Evolutionary conservation across 2,113 vertebrate species (phyloP).

Genomic region (Lontra canadensis): DNA sequence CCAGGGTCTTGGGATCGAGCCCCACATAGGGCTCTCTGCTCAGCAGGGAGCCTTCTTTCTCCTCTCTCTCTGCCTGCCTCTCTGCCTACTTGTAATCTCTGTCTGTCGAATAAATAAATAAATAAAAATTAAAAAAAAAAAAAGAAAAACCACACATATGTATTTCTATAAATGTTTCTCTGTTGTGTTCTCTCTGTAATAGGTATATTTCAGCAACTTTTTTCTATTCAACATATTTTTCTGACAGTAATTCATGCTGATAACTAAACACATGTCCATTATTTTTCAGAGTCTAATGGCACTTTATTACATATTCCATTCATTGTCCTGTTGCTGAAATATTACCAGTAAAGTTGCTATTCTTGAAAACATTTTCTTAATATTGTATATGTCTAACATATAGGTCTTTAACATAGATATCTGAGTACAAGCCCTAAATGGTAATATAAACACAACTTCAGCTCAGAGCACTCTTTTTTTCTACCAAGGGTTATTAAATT

Average conservation of each 20-base stretch:
- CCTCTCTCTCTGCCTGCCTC: too few relatives aligned
- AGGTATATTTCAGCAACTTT: neutral
- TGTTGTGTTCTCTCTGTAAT: neutral
- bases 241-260: neutral
- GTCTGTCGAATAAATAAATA: too few relatives aligned
- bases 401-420: neutral
- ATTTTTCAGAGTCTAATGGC: neutral
- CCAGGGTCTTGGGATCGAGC: too few relatives aligned
- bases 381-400: neutral
- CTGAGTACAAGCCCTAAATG: neutral
- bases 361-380: neutral
- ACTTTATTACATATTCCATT: neutral
- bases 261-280: neutral
- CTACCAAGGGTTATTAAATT: neutral
- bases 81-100: too few relatives aligned
- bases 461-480: neutral
- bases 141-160: neutral
- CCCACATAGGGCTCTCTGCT: too few relatives aligned
- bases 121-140: neutral
- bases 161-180: neutral
- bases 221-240: neutral
- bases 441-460: neutral
- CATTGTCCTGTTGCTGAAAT: neutral
- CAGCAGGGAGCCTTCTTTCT: too few relatives aligned
- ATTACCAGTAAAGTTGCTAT: neutral